These are phyloP conservation scores for Triplophysa siluroides DNA, from an alignment of 2,113 vertebrate species.

Conservation along the genomic window DNA sequence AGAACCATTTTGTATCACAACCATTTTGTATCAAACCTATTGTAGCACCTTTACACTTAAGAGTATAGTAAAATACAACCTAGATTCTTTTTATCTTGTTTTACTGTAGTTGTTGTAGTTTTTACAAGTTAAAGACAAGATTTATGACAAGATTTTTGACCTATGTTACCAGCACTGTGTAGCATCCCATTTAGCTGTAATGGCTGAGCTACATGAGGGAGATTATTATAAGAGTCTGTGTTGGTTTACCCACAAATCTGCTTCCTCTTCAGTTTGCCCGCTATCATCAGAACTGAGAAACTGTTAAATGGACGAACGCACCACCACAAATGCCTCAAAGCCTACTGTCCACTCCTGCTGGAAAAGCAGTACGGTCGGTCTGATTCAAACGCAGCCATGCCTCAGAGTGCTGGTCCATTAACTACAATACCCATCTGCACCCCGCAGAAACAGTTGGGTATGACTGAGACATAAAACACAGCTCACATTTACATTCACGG, in stretches of 20 bases:
- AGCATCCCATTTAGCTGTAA: constrained; percentile 59
- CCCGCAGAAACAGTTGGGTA: constrained; percentile 35
- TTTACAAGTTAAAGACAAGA: no score
- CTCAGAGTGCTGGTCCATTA: constrained; percentile 49
- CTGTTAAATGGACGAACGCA: constrained; percentile 62
- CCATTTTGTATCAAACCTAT: no score
- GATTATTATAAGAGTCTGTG: constrained; percentile 67
- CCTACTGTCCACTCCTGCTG: constrained; percentile 56
- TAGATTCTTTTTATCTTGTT: no score
- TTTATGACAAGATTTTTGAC: no score
- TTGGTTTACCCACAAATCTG: constrained; percentile 60
- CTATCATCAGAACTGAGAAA: constrained; percentile 69
- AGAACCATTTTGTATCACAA: no score
- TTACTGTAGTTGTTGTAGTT: no score
- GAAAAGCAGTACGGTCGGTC: constrained; percentile 52
- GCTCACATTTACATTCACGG: constrained; percentile 30
- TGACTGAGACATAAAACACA: constrained; percentile 34
- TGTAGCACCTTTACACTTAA: no score
- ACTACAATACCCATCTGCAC: constrained; percentile 51
- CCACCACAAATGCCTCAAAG: constrained; percentile 65
- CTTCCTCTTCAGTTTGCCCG: constrained; percentile 63
- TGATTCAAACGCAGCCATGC: constrained; percentile 48
- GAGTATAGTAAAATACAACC: no score
- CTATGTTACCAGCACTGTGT: no score
- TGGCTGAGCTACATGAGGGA: constrained; percentile 67